Evolutionary conservation across 2,797 vertebrate genomes (phyloP).

Genomic region (Lepilemur ruficaudatus): DNA sequence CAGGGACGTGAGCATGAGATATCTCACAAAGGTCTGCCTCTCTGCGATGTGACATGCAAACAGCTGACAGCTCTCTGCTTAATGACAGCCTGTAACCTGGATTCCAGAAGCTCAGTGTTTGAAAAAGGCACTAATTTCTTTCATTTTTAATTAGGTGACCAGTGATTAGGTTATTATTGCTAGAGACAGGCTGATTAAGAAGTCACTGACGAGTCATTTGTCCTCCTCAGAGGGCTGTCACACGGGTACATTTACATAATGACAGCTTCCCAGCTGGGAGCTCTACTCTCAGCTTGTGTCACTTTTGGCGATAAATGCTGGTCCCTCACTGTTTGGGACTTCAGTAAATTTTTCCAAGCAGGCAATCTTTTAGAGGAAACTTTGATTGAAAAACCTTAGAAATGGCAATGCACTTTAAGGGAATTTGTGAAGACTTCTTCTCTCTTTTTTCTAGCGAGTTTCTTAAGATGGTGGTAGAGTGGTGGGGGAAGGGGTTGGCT

Average conservation of each 20-base stretch:
- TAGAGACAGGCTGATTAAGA: slow-evolving; percentile 69
- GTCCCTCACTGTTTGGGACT: not conserved
- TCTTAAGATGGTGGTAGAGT: not conserved
- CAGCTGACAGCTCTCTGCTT: slow-evolving; percentile 6
- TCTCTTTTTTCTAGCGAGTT: not conserved
- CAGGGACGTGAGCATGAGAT: not conserved
- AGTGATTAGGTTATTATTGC: slow-evolving; percentile 70
- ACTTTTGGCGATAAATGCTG: not conserved
- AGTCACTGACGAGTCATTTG: slow-evolving; percentile 52
- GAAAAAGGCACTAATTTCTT: slow-evolving; percentile 62
- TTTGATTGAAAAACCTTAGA: slow-evolving; percentile 42
- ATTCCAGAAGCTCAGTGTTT: slow-evolving; percentile 21
- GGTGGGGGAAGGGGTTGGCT: not conserved
- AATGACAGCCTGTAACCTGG: slow-evolving; percentile 34
- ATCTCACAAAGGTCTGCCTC: not conserved
- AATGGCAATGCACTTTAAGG: not conserved
- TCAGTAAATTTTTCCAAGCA: not conserved
- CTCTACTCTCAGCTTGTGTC: not conserved
- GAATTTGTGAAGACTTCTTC: not conserved
- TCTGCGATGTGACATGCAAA: not conserved
- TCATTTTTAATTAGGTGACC: slow-evolving; percentile 73
- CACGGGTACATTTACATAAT: slow-evolving; percentile 33
- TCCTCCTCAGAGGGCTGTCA: slow-evolving; percentile 51
- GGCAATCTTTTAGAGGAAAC: not conserved
- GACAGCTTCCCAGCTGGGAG: slow-evolving; percentile 50